A percentile compares a stretch with the other conserved stretches of the same genome.
These are phyloP conservation scores for Oreochromis niloticus DNA, from an alignment of 2,113 vertebrate genomes.

Conservation along the genomic window DNA sequence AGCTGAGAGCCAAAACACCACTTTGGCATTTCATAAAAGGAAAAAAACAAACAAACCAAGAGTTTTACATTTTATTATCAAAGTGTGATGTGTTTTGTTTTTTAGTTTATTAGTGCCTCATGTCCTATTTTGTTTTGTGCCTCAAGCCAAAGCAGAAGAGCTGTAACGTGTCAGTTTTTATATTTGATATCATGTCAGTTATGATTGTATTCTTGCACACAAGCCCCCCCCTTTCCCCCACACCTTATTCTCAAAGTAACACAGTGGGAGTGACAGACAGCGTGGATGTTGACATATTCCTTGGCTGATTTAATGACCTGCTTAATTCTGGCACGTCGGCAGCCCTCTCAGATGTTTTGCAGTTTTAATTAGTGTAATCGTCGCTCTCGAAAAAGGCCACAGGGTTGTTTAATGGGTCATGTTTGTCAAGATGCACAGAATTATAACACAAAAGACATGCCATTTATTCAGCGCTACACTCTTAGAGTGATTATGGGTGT, in stretches of 20 bases:
- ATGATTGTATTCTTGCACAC: neutral
- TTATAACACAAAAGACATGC: constrained; percentile 70
- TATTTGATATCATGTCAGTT: neutral
- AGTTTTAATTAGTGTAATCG: constrained; percentile 74
- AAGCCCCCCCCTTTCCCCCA: neutral
- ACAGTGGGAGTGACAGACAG: constrained; percentile 22
- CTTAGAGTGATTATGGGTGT: constrained; percentile 67
- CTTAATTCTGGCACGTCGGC: constrained; percentile 60
- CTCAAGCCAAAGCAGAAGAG: neutral
- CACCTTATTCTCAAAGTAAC: neutral
- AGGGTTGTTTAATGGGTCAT: constrained; percentile 67
- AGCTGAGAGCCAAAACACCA: neutral
- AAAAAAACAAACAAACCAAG: neutral
- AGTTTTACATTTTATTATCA: neutral
- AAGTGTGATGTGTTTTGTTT: neutral
- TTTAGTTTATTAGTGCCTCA: neutral
- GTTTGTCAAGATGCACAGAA: constrained; percentile 76
- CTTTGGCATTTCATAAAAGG: neutral
- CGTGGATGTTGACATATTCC: constrained; percentile 60
- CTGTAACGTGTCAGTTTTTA: neutral
- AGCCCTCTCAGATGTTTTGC: constrained; percentile 66
- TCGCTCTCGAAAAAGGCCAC: constrained; percentile 67
- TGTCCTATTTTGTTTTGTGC: neutral
- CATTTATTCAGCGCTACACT: constrained; percentile 62
- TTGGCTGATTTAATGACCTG: constrained; percentile 68